These are phyloP conservation scores for Crambe crambe DNA, from an alignment of 37 sponge, comb jelly and placozoan species.

Conservation along the genomic window DNA sequence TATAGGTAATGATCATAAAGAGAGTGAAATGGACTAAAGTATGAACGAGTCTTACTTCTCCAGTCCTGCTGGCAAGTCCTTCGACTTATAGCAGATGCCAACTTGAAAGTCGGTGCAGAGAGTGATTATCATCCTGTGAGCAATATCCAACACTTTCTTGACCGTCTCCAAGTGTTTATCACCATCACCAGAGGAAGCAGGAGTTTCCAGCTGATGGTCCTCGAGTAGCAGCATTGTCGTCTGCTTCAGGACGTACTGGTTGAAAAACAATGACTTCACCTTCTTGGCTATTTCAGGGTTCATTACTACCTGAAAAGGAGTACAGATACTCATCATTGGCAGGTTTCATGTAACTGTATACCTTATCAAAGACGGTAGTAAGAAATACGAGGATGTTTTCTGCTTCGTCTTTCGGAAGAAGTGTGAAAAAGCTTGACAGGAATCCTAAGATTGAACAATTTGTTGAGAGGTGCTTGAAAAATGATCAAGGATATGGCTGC, in stretches of 20 bases:
- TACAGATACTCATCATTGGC: neutral
- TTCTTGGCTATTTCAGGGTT: constrained; percentile 54
- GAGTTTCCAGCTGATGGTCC: neutral
- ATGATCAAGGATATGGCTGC: neutral
- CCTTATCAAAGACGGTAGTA: constrained; percentile 55
- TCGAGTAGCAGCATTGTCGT: constrained; percentile 32
- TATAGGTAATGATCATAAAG: constrained; percentile 10
- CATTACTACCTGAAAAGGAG: constrained; percentile 49
- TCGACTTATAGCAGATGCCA: constrained; percentile 63
- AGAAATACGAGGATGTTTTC: constrained; percentile 44
- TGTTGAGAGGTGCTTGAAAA: neutral
- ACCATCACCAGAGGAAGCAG: neutral
- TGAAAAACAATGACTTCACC: constrained; percentile 67
- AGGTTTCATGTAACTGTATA: too few species aligned
- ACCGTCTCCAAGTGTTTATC: neutral
- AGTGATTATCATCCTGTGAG: neutral
- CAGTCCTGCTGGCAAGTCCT: constrained; percentile 27
- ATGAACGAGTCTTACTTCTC: constrained; percentile 21
- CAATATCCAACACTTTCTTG: neutral
- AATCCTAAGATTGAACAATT: constrained; percentile 55
- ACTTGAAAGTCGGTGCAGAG: constrained; percentile 54
- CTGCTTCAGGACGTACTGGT: constrained; percentile 27
- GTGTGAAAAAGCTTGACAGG: constrained; percentile 44
- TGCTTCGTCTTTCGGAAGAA: constrained; percentile 49
- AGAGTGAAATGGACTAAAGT: neutral